These are phyloP conservation scores for Orchesella cincta DNA, from an alignment of 1,140 invertebrate genomes.

Conservation along the genomic window DNA sequence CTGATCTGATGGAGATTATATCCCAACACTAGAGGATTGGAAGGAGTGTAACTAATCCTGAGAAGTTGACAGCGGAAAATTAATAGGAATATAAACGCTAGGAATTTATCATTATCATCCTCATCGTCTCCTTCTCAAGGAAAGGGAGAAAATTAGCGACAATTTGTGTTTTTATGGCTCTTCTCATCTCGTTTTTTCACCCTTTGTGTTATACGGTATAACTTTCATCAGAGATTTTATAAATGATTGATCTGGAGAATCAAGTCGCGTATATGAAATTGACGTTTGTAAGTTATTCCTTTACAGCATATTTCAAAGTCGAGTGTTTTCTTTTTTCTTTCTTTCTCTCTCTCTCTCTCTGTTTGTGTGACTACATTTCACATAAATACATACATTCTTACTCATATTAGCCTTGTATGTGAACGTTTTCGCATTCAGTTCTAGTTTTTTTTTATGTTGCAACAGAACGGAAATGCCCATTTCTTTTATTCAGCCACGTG, in stretches of 20 bases:
- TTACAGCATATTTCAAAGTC: background rate
- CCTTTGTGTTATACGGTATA: no score
- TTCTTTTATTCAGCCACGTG: no score
- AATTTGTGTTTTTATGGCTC: no score
- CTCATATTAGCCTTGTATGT: background rate
- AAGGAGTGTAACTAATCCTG: no score
- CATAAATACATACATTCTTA: background rate
- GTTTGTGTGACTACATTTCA: background rate
- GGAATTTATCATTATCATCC: no score
- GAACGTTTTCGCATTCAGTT: background rate
- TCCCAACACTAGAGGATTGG: no score
- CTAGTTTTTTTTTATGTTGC: background rate
- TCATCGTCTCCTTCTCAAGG: no score
- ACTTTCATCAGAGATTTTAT: background rate
- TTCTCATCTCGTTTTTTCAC: no score
- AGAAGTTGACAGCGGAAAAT: no score
- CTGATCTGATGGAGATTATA: no score
- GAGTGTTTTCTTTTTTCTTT: background rate
- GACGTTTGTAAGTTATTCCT: slow-evolving; percentile 4
- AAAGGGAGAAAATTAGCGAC: no score
- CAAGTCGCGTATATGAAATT: slow-evolving; percentile 12
- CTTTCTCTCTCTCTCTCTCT: background rate
- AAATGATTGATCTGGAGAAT: slow-evolving; percentile 19
- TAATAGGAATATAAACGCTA: no score
- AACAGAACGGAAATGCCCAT: background rate